Base-by-base conservation (phyloP, 35 echinoderm and acorn worm species). In the Amphiura filiformis region DNA sequence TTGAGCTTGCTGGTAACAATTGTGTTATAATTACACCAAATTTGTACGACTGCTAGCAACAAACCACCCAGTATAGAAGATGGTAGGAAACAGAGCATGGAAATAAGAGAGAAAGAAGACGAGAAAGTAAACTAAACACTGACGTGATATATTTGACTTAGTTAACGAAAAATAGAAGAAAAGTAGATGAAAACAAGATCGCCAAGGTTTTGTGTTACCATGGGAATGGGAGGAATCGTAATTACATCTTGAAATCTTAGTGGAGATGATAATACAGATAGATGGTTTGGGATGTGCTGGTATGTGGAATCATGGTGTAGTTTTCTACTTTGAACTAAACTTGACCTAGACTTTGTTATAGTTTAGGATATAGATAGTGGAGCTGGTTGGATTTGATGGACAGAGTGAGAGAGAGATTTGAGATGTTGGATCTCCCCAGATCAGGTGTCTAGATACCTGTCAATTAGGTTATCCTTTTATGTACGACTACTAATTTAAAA, bases 161-260 rank as follows among this genome's bases (percentile, higher is more conserved):
- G 44, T 52, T 52, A 11, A 52, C 7, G n/a, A n/a, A n/a, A 52
- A 52, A 52, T 11, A 20, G 20, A 52, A 52, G 26, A 70, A 70
- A 70, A 70, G 41, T 47, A 47, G 61, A 70, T 70, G 61, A 70
- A 70, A 70, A 70, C 61, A 70, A 70, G 26, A 26, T 70, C 61
- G 61, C 61, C 61, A 70, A 2, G 61, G 61, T 70, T 70, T 70
- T 26, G 61, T 70, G 61, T 70, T 70, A 70, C 61, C 61, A 70
- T 70, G 61, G 61, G 61, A 70, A 70, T 70, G 61, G 61, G 7
- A 15, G 61, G 61, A 70, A 70, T 70, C 61, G 61, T 70, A 70
- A 70, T 70, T 70, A 70, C 61, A 70, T 70, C 61, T 70, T 70
- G 61, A 70, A 70, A 70, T 70, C 61, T 70, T 70, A 70, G 15